A percentile compares a stretch with the other conserved stretches of the same genome.
Conservation (phyloP, 2,113 vertebrate species). For the Sapayoa aenigma region DNA sequence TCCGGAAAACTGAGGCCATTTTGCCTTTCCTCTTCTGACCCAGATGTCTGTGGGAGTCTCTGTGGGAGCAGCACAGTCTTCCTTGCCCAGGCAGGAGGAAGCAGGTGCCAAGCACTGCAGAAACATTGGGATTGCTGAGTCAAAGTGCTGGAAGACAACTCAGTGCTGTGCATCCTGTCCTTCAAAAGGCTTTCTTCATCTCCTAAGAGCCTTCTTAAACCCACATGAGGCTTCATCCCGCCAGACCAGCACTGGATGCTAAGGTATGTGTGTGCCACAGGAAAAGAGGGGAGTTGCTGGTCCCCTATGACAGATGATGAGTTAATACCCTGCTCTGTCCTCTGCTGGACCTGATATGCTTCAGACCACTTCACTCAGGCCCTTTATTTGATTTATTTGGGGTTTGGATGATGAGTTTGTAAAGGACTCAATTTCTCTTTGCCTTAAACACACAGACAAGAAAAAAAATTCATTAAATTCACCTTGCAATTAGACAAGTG, state of each 20-base stretch:
- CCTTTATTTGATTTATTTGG: neutral
- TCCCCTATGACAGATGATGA: neutral
- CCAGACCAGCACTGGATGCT: neutral
- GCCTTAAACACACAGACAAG: neutral
- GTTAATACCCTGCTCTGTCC: neutral
- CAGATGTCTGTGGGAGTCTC: neutral
- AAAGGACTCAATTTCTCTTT: neutral
- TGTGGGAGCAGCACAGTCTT: neutral
- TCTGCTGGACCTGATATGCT: neutral
- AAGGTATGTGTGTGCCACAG: neutral
- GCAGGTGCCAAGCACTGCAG: neutral
- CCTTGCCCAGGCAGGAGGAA: neutral
- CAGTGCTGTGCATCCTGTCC: rapidly evolving
- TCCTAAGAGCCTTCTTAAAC: neutral
- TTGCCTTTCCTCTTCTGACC: neutral
- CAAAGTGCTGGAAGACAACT: neutral
- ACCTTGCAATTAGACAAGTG: neutral
- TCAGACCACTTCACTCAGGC: neutral
- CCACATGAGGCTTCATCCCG: neutral
- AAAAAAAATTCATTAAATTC: neutral
- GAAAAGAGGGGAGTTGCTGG: neutral
- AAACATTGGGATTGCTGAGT: neutral
- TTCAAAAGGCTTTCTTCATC: neutral
- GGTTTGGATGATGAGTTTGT: neutral
- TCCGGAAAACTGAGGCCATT: conserved; percentile 77